Evolutionary conservation across 2,113 vertebrate genomes (phyloP).

Genomic region (Rhabdomys dilectus): DNA sequence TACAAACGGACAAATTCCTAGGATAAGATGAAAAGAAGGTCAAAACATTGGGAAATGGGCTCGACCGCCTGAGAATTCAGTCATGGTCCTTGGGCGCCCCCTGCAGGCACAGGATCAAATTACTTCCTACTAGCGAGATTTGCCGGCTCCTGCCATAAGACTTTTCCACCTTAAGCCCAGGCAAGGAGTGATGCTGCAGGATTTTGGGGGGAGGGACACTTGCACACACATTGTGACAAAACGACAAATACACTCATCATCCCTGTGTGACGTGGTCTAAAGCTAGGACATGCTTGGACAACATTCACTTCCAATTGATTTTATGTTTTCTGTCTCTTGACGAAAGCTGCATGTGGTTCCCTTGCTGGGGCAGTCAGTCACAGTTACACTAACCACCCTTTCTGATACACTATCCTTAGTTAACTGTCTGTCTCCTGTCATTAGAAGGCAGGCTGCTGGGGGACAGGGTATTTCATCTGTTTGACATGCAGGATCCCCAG

Average conservation of each 20-base stretch:
- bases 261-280: conserved; percentile 18
- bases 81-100: background rate
- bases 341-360: background rate
- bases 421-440: background rate
- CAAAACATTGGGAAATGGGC: background rate
- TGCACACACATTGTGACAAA: background rate
- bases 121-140: background rate
- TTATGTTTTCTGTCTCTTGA: background rate
- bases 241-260: background rate
- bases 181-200: accelerated
- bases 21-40: background rate
- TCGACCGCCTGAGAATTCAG: background rate
- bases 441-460: background rate
- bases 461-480: background rate
- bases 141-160: background rate
- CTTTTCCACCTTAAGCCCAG: too few relatives aligned
- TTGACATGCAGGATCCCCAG: background rate
- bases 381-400: background rate
- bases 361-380: background rate
- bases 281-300: conserved; percentile 12
- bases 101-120: background rate
- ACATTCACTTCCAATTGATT: background rate
- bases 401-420: background rate
- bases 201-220: background rate
- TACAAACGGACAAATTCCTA: background rate